phyloP scores from a whole-genome alignment of 2,113 vertebrate genomes.

The Capricornis sumatraensis region DNA sequence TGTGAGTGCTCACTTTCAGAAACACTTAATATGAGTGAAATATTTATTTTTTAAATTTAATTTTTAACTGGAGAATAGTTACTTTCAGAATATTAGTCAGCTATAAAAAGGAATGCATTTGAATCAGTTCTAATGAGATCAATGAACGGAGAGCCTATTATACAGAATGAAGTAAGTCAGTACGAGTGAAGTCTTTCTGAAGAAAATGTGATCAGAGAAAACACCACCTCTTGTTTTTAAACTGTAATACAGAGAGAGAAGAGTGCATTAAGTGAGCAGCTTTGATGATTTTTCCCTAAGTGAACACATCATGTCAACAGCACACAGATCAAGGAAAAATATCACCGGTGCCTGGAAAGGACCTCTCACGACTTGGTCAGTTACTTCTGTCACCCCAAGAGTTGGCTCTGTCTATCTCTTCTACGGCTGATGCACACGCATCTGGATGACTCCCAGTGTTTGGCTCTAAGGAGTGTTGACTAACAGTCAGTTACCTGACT shows the following conservation, averaged over 20 bases:
- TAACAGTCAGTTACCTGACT: background rate
- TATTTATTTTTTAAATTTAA: background rate
- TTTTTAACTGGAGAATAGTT: background rate
- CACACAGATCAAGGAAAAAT: background rate
- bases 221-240: background rate
- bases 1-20: background rate
- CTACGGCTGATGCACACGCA: background rate
- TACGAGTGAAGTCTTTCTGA: background rate
- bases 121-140: background rate
- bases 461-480: background rate
- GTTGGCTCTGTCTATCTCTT: background rate
- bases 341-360: background rate
- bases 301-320: background rate
- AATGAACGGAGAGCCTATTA: background rate
- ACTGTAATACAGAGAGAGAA: background rate
- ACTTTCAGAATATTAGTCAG: background rate
- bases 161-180: background rate
- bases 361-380: background rate
- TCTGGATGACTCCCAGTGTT: background rate
- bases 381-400: background rate
- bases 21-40: background rate
- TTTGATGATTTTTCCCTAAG: background rate
- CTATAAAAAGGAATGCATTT: background rate
- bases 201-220: background rate
- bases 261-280: background rate